Evolutionary conservation across 2,888 invertebrate genomes (phyloP).

Genomic region (Seira musarum): DNA sequence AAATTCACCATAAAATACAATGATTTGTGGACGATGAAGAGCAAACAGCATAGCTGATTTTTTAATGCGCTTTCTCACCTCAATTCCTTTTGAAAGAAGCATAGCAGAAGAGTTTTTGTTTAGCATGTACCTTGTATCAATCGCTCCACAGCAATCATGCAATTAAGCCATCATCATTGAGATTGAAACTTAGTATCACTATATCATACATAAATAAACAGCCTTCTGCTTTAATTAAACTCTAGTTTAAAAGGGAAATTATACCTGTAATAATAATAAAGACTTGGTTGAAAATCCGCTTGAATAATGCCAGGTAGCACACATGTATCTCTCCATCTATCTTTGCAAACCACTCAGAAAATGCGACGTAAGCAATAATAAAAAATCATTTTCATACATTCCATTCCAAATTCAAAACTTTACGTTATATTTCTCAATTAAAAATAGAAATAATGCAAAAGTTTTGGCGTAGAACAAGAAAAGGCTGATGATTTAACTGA

Average conservation of each 20-base stretch:
- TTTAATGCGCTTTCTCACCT: background rate
- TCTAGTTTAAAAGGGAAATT: slow-evolving; percentile 41
- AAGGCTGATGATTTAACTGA: slow-evolving; percentile 51
- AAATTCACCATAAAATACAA: slow-evolving; percentile 16
- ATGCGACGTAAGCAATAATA: slow-evolving; percentile 24
- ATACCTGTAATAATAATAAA: slow-evolving; percentile 17
- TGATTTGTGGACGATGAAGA: slow-evolving; percentile 6
- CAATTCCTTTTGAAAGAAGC: background rate
- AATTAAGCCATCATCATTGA: slow-evolving; percentile 55
- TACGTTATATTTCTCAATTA: slow-evolving; percentile 56
- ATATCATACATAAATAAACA: slow-evolving; percentile 20
- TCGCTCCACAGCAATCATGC: slow-evolving; percentile 40
- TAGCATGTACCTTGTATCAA: background rate
- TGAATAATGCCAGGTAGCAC: background rate
- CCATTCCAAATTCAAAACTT: slow-evolving; percentile 34
- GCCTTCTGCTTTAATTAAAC: slow-evolving; percentile 53
- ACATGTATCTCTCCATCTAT: no score
- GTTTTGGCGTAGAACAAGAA: slow-evolving; percentile 43
- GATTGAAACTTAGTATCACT: slow-evolving; percentile 28
- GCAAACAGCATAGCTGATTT: background rate
- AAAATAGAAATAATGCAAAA: slow-evolving; percentile 26
- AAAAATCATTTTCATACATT: slow-evolving; percentile 51
- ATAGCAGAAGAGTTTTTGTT: background rate
- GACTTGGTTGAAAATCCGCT: background rate
- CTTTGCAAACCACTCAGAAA: background rate